Evolutionary conservation across 2,113 vertebrate species (phyloP), one percentile per base, ranked within the genome.

Genomic region (Cygnus buccinator): DNA sequence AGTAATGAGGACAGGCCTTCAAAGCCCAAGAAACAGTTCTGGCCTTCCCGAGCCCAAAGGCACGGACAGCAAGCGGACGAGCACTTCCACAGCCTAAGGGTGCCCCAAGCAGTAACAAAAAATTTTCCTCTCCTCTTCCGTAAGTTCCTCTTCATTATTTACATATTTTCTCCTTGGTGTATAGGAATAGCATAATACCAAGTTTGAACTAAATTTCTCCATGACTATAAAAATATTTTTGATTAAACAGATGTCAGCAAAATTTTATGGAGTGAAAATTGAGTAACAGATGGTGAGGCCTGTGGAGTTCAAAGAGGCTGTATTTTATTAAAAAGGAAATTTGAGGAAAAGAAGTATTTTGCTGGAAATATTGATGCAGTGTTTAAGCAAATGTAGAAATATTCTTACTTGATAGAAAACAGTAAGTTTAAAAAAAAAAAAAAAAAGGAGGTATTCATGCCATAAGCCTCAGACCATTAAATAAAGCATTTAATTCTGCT

Each of bases 201-300:
- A 92, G 73, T 89, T 58, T 82, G 94, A 89, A 94, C 73, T 55
- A 54, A 79, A 84, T 84, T 95, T 93, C 90, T 93, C 95, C 88
- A 50, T 70, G 80, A 50, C 89, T 84, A 65, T 94, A 94, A 96
- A 95, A 94, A 91, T 84, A 93, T 94, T 94, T 96, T 84, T 94
- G 80, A 96, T 95, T 93, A 96, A 96, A 96, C 96, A 96, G 96
- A 96, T 96, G 96, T 94, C 95, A 97, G 92, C 94, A 95, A 95
- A 95, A 95, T 97, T 96, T 95, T 92, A 96, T 96, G 90, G 94
- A 93, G 95, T 94, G 90, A 96, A 96, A 96, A 94, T 61, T 81
- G 90, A 96, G 89, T 87, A 95, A 92, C 96, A 97, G 96, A 96
- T 97, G 96, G 96, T 48, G 58, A 97, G 89, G 96, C 92, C 89